Conservation (phyloP, 2,888 invertebrate species). For the Xanthorhoe spadicearia region DNA sequence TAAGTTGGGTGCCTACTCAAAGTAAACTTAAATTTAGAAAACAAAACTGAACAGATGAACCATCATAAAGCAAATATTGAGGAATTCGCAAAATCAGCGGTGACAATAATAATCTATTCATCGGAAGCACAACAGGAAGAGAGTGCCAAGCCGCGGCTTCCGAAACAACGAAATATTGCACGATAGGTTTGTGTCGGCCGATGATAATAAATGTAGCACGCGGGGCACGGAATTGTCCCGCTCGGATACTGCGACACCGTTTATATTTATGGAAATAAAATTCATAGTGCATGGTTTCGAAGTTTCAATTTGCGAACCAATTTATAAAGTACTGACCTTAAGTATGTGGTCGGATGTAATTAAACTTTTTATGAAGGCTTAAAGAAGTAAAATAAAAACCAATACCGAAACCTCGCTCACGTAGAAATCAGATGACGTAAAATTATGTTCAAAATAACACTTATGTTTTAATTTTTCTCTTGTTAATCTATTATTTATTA, state of each 20-base stretch:
- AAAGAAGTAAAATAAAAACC: no score
- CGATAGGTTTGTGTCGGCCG: constrained; percentile 28
- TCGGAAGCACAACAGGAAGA: constrained; percentile 24
- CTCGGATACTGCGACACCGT: constrained; percentile 18
- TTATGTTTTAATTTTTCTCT: no score
- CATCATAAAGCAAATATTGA: constrained; percentile 6
- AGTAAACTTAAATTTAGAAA: no score
- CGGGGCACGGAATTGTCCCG: constrained; percentile 15
- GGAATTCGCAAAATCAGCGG: constrained; percentile 17
- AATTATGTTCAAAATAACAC: no score
- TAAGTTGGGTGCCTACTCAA: no score
- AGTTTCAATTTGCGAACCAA: constrained; percentile 15
- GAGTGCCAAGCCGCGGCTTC: constrained; percentile 35
- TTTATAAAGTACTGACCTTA: not conserved
- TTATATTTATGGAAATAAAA: constrained; percentile 19
- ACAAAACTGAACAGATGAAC: not conserved
- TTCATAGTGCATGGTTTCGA: constrained; percentile 16
- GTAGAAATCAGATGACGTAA: no score
- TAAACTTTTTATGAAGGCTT: no score
- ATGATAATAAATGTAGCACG: constrained; percentile 32
- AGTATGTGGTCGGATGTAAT: not conserved
- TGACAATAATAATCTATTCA: constrained; percentile 28
- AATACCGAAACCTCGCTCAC: no score
- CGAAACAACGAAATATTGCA: constrained; percentile 34
- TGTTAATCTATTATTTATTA: no score